Evolutionary conservation across 2,888 invertebrate species (phyloP).

Genomic region (Ptychoptera albimana): DNA sequence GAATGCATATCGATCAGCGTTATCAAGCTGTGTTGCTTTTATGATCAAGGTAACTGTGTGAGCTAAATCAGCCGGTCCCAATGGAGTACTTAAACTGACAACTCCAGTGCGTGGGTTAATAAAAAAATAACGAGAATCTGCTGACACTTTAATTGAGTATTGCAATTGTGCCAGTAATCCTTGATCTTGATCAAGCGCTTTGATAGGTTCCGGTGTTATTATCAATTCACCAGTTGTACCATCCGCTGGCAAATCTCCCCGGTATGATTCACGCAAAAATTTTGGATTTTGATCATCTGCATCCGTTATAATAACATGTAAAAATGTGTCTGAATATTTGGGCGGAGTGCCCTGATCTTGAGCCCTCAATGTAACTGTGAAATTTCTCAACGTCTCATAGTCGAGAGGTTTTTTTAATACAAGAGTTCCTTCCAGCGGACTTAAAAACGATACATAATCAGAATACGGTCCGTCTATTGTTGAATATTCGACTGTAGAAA

Average conservation of each 20-base stretch:
- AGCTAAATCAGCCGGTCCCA: slow-evolving; percentile 34
- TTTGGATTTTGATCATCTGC: slow-evolving; percentile 85
- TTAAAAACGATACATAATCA: slow-evolving; percentile 69
- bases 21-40: slow-evolving; percentile 70
- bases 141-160: slow-evolving; percentile 28
- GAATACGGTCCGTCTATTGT: slow-evolving; percentile 62
- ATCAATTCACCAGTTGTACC: slow-evolving; percentile 36
- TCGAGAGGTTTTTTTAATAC: slow-evolving; percentile 66
- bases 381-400: slow-evolving; percentile 62
- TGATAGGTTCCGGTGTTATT: slow-evolving; percentile 54
- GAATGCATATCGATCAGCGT: slow-evolving; percentile 73
- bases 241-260: slow-evolving; percentile 47
- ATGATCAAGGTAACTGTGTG: slow-evolving; percentile 67
- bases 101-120: slow-evolving; percentile 27
- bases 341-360: slow-evolving; percentile 74
- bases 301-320: slow-evolving; percentile 66
- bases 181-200: slow-evolving; percentile 56
- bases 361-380: slow-evolving; percentile 57
- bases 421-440: slow-evolving; percentile 70
- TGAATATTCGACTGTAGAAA: slow-evolving; percentile 70
- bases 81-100: slow-evolving; percentile 23
- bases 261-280: slow-evolving; percentile 60
- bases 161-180: slow-evolving; percentile 29
- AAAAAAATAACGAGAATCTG: slow-evolving; percentile 28
- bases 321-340: slow-evolving; percentile 52